Percentiles rank a stretch among this genome's conserved stretches.
Conservation (phyloP, 2,113 vertebrate genomes). For the Neogale vison region DNA sequence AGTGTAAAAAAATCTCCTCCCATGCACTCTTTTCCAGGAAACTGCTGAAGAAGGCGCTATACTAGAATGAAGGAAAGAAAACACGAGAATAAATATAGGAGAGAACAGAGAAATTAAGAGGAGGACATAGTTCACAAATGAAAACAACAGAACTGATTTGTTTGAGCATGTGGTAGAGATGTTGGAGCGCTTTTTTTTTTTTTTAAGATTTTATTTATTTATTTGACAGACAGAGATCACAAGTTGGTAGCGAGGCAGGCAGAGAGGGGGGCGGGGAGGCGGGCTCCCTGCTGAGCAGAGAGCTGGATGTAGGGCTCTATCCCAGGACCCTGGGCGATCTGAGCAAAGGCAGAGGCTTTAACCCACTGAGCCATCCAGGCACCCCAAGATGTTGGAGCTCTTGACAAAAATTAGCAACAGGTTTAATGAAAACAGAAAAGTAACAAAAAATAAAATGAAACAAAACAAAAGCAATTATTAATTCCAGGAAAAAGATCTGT, state of each 20-base stretch:
- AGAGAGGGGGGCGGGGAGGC: no score
- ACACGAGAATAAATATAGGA: neutral
- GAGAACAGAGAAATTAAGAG: neutral
- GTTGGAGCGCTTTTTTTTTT: neutral
- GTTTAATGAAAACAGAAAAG: neutral
- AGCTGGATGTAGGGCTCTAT: no score
- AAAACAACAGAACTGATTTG: neutral
- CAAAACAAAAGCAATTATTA: neutral
- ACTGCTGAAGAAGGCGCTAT: neutral
- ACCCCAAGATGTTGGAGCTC: no score
- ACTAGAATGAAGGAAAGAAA: neutral
- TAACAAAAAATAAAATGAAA: neutral
- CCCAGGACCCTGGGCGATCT: no score
- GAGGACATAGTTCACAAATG: neutral
- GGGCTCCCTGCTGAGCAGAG: no score
- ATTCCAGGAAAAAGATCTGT: neutral
- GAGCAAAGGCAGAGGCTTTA: no score
- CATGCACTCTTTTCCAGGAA: neutral
- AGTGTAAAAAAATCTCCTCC: neutral
- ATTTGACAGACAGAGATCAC: no score
- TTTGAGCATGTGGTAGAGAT: neutral
- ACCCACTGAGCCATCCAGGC: no score
- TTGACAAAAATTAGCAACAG: neutral
- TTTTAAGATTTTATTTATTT: no score
- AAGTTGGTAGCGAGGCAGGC: no score